Percentiles rank a stretch among this genome's conserved stretches.
phyloP scores from a whole-genome alignment of 1,140 invertebrate species.

The Aphelenchoides fujianensis region DNA sequence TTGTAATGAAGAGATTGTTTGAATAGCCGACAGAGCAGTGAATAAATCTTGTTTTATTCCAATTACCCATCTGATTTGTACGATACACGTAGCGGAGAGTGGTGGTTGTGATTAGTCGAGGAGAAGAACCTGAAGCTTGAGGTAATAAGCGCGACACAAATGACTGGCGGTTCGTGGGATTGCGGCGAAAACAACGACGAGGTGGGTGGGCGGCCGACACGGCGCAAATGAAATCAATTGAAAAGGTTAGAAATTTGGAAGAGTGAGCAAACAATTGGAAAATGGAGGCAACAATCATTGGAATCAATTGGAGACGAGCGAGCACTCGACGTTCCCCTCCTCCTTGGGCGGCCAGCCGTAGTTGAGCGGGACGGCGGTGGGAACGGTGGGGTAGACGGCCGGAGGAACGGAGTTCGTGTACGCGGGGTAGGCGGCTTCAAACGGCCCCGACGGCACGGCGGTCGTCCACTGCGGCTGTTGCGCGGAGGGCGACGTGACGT shows the following conservation, averaged over 20 bases:
- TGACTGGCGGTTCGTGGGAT: too few species aligned
- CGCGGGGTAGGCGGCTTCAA: neutral
- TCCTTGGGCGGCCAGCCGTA: too few species aligned
- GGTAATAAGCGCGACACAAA: too few species aligned
- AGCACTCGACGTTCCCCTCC: too few species aligned
- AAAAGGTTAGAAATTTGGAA: neutral
- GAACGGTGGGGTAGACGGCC: neutral
- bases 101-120: too few species aligned
- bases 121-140: too few species aligned
- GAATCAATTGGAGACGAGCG: neutral
- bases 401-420: neutral
- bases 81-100: too few species aligned
- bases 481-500: neutral
- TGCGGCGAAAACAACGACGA: neutral
- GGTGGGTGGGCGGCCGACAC: neutral
- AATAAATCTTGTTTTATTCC: too few species aligned
- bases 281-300: too few species aligned
- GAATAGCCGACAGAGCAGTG: too few species aligned
- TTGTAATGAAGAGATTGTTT: too few species aligned
- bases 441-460: neutral
- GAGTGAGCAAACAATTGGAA: neutral
- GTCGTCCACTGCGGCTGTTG: conserved; percentile 5
- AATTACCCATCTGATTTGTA: too few species aligned
- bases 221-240: neutral
- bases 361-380: neutral